These are phyloP conservation scores for Caenorhabditis latens DNA, from an alignment of 1,140 invertebrate genomes.

Conservation along the genomic window DNA sequence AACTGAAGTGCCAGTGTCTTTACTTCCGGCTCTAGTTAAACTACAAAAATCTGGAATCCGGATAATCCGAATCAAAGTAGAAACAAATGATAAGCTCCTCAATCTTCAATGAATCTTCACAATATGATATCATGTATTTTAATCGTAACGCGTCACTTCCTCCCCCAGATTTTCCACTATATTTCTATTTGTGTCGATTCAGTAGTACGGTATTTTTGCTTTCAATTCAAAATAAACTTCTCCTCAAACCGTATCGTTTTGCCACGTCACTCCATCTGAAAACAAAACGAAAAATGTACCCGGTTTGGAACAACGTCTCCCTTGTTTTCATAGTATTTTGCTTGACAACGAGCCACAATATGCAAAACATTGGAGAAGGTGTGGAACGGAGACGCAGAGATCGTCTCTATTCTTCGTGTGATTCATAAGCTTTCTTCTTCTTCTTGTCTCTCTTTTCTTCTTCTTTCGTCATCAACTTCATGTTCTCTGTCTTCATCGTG, in stretches of 20 bases:
- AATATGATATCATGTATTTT: constrained; percentile 3
- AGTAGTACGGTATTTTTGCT: not conserved
- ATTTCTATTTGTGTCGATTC: not conserved
- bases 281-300: constrained; percentile 11
- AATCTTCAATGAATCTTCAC: not conserved
- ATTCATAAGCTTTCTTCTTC: constrained; percentile 14
- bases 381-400: constrained; percentile 3
- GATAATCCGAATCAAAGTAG: not conserved
- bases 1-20: too few species aligned
- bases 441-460: not conserved
- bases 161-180: not conserved
- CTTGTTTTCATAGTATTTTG: not conserved
- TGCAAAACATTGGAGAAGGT: constrained; percentile 27
- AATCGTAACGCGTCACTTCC: not conserved
- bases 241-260: not conserved
- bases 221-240: not conserved
- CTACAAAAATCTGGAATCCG: too few species aligned
- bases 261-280: not conserved
- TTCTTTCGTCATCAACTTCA: constrained; percentile 19
- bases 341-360: constrained; percentile 44
- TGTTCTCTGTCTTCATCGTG: constrained; percentile 13
- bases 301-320: constrained; percentile 15
- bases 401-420: constrained; percentile 36
- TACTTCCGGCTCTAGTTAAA: too few species aligned
- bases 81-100: not conserved